A percentile compares a stretch with the other conserved stretches of the same genome.
Conservation (phyloP, 2,888 invertebrate genomes). For the Cantharis lateralis region DNA sequence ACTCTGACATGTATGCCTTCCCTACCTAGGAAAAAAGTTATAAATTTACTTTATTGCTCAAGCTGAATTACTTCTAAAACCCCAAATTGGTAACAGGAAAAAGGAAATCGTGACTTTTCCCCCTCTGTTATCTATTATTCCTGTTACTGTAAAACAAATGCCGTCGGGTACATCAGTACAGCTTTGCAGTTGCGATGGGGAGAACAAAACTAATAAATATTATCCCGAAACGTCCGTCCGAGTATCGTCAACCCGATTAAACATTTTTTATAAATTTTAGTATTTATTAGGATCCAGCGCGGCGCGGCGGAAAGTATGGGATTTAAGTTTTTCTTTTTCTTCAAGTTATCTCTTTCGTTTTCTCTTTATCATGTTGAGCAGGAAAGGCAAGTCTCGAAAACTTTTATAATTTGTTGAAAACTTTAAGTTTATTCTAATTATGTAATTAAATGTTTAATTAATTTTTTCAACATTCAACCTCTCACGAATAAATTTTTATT, state of each 20-base stretch:
- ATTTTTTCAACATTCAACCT: background rate
- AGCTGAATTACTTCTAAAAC: background rate
- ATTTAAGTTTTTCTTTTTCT: background rate
- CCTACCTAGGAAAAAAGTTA: background rate
- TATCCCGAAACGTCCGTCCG: background rate
- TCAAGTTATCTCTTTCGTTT: background rate
- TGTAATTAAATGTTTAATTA: background rate
- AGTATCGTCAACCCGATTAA: background rate
- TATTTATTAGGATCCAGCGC: too few species aligned
- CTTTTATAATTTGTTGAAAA: background rate
- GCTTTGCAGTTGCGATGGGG: background rate
- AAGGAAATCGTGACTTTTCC: background rate
- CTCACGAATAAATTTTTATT: background rate
- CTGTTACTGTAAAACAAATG: background rate
- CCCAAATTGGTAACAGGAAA: background rate
- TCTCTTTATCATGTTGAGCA: background rate
- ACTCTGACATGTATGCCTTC: background rate
- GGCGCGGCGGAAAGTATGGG: background rate
- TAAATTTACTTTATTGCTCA: background rate
- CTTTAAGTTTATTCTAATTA: background rate
- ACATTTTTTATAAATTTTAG: background rate
- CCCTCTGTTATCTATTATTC: background rate
- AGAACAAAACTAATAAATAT: background rate
- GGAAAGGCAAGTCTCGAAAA: background rate
- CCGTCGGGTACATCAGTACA: background rate